Conservation (phyloP, 1,140 invertebrate genomes). For the Philopotamus ludificatus region DNA sequence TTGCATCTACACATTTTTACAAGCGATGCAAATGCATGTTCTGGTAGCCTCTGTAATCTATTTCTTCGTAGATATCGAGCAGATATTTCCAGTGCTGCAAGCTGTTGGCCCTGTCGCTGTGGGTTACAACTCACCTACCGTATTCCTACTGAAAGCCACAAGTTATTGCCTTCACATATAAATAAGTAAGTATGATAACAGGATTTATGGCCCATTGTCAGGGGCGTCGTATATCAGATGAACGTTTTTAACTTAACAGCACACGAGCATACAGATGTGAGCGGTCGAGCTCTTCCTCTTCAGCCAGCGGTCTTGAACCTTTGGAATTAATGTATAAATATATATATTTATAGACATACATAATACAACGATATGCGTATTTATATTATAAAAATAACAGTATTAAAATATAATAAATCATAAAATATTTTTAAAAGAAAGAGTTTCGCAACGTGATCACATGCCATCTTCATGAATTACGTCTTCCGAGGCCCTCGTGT, state of each 20-base stretch:
- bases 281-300: conserved; percentile 13
- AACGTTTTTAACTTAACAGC: conserved; percentile 34
- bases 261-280: conserved; percentile 32
- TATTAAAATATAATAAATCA: not conserved
- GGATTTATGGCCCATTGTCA: conserved; percentile 36
- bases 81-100: no score
- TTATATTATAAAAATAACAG: not conserved
- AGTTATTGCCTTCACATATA: conserved; percentile 31
- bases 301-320: not conserved
- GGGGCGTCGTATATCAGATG: conserved; percentile 36
- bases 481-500: conserved; percentile 1
- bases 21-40: no score
- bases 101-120: not conserved
- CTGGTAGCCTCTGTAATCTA: no score
- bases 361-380: not conserved
- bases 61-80: no score
- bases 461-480: conserved; percentile 19
- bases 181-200: conserved; percentile 34
- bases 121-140: conserved; percentile 28
- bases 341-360: not conserved
- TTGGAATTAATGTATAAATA: not conserved
- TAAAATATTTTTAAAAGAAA: not conserved
- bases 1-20: no score
- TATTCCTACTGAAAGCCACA: conserved; percentile 23
- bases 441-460: conserved; percentile 8